These are phyloP conservation scores for Caerostris extrusa DNA, from an alignment of 1,140 invertebrate genomes.

Conservation along the genomic window DNA sequence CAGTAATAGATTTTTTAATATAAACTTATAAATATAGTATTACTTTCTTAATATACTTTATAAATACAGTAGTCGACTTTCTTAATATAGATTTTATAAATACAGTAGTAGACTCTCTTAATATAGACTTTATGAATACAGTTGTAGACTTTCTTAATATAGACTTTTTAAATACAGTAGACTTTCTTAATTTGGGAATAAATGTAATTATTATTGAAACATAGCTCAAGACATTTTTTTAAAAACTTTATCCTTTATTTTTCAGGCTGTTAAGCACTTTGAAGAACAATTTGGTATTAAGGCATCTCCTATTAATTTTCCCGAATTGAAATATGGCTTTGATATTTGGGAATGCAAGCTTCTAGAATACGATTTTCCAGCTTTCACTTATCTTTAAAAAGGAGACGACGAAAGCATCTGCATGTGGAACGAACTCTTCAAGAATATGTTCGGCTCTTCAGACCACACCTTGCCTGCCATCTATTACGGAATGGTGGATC, in stretches of 20 bases:
- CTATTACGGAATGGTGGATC: conserved; percentile 88
- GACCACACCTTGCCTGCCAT: conserved; percentile 93
- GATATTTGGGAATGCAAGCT: conserved; percentile 36
- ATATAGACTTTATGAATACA: too few species aligned
- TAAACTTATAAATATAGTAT: too few species aligned
- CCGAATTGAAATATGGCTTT: conserved; percentile 23
- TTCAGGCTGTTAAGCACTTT: conserved; percentile 60
- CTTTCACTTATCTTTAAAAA: background rate
- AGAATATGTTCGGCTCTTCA: conserved; percentile 82
- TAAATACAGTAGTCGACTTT: too few species aligned
- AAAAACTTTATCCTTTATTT: background rate
- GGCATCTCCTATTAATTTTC: background rate
- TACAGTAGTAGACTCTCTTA: too few species aligned
- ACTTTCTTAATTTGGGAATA: too few species aligned
- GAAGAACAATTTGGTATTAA: background rate
- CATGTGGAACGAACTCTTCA: conserved; percentile 79
- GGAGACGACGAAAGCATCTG: background rate
- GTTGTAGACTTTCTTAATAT: too few species aligned
- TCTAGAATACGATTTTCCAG: background rate
- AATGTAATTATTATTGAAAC: too few species aligned
- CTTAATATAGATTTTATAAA: too few species aligned
- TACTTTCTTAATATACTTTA: too few species aligned
- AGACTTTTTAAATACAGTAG: too few species aligned
- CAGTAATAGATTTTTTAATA: too few species aligned
- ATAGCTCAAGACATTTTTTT: too few species aligned